Evolutionary conservation across 2,888 invertebrate genomes (phyloP).

Genomic region (Margaritifera margaritifera): DNA sequence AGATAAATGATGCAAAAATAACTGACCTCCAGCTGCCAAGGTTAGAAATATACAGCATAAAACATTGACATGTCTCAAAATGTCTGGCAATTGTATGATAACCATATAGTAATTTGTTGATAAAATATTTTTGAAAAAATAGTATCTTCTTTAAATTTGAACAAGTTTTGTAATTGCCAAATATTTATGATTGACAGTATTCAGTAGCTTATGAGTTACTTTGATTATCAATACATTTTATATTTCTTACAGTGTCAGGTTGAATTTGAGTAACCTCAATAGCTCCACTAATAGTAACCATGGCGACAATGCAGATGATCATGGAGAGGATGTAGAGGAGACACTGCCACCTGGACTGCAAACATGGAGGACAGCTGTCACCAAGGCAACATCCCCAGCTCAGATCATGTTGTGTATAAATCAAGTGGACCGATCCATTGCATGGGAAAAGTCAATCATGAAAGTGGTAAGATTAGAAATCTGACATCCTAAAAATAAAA

Average conservation of each 20-base stretch:
- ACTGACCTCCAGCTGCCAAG: too few relatives aligned
- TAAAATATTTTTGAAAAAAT: too few relatives aligned
- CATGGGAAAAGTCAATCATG: constrained; percentile 99
- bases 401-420: constrained; percentile 92
- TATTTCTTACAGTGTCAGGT: constrained; percentile 51
- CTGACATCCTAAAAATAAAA: too few relatives aligned
- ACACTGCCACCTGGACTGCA: constrained; percentile 81
- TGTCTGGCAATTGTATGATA: too few relatives aligned
- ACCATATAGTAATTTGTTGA: too few relatives aligned
- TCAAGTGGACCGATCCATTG: constrained; percentile 90
- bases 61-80: too few relatives aligned
- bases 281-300: constrained; percentile 20
- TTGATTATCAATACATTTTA: background rate
- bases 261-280: constrained; percentile 55
- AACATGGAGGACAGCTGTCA: constrained; percentile 90
- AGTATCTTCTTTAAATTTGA: too few relatives aligned
- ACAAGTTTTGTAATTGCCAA: too few relatives aligned
- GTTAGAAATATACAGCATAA: too few relatives aligned
- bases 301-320: constrained; percentile 31
- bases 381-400: constrained; percentile 87
- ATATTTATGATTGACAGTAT: too few relatives aligned
- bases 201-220: background rate
- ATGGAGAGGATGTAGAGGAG: constrained; percentile 40
- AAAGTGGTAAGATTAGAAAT: constrained; percentile 86
- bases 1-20: too few relatives aligned